Percentiles rank a stretch among this genome's conserved stretches.
Conservation (phyloP, 1,140 invertebrate genomes). For the Caerostris extrusa region DNA sequence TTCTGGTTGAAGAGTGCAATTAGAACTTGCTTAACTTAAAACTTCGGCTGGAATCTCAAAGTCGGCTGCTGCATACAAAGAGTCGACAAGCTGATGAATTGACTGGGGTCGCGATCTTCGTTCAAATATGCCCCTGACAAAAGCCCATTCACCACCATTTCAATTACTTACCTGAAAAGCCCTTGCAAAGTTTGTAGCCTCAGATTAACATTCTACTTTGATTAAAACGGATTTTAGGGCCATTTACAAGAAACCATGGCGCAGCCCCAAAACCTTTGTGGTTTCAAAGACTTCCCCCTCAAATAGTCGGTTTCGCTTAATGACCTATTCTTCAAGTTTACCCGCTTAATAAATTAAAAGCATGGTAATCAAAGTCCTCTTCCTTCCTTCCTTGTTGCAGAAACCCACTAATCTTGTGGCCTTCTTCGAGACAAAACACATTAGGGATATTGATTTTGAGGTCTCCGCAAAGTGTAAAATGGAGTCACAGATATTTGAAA, state of each 20-base stretch:
- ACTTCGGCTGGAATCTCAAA: no score
- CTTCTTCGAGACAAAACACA: background rate
- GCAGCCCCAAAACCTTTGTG: background rate
- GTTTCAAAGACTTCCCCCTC: background rate
- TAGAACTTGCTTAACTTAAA: background rate
- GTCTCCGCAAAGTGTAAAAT: background rate
- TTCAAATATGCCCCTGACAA: background rate
- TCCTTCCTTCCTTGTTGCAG: background rate
- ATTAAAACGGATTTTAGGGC: constrained; percentile 15
- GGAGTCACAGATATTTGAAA: background rate
- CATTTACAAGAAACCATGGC: background rate
- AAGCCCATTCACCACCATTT: background rate
- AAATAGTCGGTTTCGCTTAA: constrained; percentile 7
- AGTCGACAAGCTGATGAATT: background rate
- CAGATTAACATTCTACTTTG: constrained; percentile 3
- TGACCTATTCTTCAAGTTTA: background rate
- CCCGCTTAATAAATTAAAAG: background rate
- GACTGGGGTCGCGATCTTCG: background rate
- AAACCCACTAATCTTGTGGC: background rate
- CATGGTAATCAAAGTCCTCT: background rate
- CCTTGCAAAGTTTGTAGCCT: background rate
- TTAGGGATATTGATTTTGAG: background rate
- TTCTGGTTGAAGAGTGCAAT: background rate
- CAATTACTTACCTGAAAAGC: constrained; percentile 2
- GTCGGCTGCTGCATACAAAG: background rate